Base-by-base conservation (phyloP, 1,140 invertebrate species). In the Drosophila takahashii region DNA sequence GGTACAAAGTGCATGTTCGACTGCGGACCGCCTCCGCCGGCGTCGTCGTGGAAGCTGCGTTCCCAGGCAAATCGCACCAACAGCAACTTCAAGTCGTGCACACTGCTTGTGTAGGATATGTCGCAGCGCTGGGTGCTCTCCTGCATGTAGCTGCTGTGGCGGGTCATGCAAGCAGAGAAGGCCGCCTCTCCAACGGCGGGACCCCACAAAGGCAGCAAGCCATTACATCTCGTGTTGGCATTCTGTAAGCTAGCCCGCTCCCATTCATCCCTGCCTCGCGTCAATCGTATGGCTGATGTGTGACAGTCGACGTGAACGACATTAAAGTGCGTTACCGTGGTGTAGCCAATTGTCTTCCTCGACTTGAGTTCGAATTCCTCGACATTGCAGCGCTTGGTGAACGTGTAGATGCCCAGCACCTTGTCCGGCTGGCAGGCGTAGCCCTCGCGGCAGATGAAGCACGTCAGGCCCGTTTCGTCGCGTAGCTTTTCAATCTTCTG, bases 291-390 rank as follows among this genome's bases (percentile, higher is more conserved):
- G 48, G 98, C 98, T 9, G 97, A 97, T 94, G 98, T 98, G 92
- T 99, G 98, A 92, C 98, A 99, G 91, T 99, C 98, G 10, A 99
- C 96, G 93, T 99, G 98, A 4, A 99, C 98, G 10, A 99, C 96
- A 93, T 99, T 99, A 93, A 99, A 99, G 93, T 99, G 98, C 4
- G 98, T 98, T 3, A 99, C 98, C 0, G 98, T 99, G 9, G 96
- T 96, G 92, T 98, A 99, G 13, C 96, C 96, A 3, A 96, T 93
- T 7, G 96, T 96, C 91, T 97, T 97, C 41, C 96, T 93, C 13
- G 95, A 94, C 91, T 98, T 97, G 39, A 95, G 94, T 91, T 99
- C 98, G 91, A 95, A 97, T 81, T 99, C 98, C 81, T 99, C 98
- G n/a, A 99, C 95, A 86, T 97, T 96, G 84, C 97, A 98, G 10